Conservation (phyloP, 37 sponge, comb jelly and placozoan species). For the Tethya wilhelma region DNA sequence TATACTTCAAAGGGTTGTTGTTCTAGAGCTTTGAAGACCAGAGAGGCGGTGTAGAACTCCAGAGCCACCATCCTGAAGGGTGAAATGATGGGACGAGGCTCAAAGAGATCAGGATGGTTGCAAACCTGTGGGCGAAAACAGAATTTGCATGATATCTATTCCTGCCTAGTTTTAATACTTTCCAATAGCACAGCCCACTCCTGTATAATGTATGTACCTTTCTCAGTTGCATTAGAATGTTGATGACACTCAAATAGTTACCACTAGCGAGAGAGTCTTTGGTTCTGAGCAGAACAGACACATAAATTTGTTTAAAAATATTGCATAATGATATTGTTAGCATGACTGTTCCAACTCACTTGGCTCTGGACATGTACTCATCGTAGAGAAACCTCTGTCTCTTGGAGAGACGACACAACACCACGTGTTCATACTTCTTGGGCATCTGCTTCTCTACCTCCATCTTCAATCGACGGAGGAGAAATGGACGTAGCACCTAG, state of each 20-base stretch:
- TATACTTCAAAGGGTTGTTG: slow-evolving; percentile 74
- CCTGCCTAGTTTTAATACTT: background rate
- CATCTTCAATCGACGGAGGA: slow-evolving; percentile 90
- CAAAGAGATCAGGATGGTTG: slow-evolving; percentile 99
- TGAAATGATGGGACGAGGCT: slow-evolving; percentile 85
- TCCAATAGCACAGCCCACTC: background rate
- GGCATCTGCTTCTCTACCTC: slow-evolving; percentile 99
- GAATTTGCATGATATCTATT: background rate
- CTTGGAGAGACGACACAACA: slow-evolving; percentile 92
- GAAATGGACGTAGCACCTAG: slow-evolving; percentile 94
- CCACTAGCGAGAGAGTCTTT: slow-evolving; percentile 83
- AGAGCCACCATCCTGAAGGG: slow-evolving; percentile 74
- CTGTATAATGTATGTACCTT: slow-evolving; percentile 68
- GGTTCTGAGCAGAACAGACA: slow-evolving; percentile 55
- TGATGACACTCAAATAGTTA: slow-evolving; percentile 97
- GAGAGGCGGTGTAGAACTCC: slow-evolving; percentile 76
- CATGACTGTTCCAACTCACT: slow-evolving; percentile 25
- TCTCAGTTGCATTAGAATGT: slow-evolving; percentile 98
- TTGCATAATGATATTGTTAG: background rate
- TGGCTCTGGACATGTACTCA: slow-evolving; percentile 93
- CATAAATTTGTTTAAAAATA: background rate
- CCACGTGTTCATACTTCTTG: slow-evolving; percentile 93
- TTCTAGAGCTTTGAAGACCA: slow-evolving; percentile 48
- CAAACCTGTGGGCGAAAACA: slow-evolving; percentile 87
- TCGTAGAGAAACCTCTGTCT: slow-evolving; percentile 97